Evolutionary conservation across 2,888 invertebrate genomes (phyloP).

Genomic region (Dicycla oo): DNA sequence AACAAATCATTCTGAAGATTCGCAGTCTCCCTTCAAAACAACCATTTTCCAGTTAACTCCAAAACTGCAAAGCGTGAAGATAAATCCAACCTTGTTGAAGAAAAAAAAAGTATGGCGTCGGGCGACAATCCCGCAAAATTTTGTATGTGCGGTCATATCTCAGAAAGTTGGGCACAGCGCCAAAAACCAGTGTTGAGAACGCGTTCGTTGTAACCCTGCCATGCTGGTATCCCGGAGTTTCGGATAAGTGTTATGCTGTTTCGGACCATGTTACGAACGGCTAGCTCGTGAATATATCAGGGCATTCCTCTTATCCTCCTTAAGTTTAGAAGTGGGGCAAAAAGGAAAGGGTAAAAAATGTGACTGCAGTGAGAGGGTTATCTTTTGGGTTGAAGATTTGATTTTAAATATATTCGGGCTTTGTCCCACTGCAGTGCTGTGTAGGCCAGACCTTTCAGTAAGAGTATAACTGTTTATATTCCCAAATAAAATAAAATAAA

Average conservation of each 20-base stretch:
- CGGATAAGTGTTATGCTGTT: constrained; percentile 35
- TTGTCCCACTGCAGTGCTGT: too few relatives aligned
- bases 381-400: neutral
- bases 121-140: constrained; percentile 61
- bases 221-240: constrained; percentile 16
- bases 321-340: constrained; percentile 1
- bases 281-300: constrained; percentile 41
- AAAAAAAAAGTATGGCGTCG: constrained; percentile 52
- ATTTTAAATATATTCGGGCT: constrained; percentile 2
- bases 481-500: too few relatives aligned
- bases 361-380: neutral
- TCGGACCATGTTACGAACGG: constrained; percentile 36
- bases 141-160: constrained; percentile 67
- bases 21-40: constrained; percentile 13
- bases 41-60: constrained; percentile 34
- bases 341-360: neutral
- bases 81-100: constrained; percentile 56
- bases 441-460: too few relatives aligned
- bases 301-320: neutral
- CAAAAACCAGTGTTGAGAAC: constrained; percentile 52
- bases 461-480: too few relatives aligned
- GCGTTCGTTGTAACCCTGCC: constrained; percentile 20
- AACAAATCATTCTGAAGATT: constrained; percentile 45
- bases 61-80: constrained; percentile 62
- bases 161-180: constrained; percentile 65